Conservation (phyloP, 1,140 invertebrate genomes). For the Lamellibrachia luymesi region DNA sequence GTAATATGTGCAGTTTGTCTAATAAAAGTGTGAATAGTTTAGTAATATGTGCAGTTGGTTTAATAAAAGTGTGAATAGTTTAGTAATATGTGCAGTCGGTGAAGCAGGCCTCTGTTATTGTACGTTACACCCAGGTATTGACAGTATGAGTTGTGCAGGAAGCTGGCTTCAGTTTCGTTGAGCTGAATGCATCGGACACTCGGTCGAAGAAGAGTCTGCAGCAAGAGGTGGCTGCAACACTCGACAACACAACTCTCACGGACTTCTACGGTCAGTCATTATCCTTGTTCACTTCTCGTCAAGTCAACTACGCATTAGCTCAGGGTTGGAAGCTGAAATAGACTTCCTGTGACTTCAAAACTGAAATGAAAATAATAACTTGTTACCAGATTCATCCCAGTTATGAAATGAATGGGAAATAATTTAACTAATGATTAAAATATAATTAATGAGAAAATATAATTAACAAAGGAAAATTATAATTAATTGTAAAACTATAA, state of each 20-base stretch:
- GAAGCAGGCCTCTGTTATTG: background rate
- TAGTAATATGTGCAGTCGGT: background rate
- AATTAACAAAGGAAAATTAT: too few relatives aligned
- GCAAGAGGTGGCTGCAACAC: constrained; percentile 74
- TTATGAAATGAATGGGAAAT: too few relatives aligned
- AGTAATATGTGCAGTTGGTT: too few relatives aligned
- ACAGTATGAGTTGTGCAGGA: constrained; percentile 74
- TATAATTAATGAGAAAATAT: too few relatives aligned
- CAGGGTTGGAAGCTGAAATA: background rate
- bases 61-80: too few relatives aligned
- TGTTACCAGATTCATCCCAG: too few relatives aligned
- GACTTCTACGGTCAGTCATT: constrained; percentile 41
- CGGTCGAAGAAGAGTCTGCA: constrained; percentile 86
- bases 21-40: too few relatives aligned
- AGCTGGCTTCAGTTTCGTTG: constrained; percentile 84
- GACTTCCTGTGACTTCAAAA: too few relatives aligned
- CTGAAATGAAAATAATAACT: too few relatives aligned
- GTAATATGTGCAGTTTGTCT: too few relatives aligned
- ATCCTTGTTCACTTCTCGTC: background rate
- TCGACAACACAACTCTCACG: constrained; percentile 59
- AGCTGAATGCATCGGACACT: constrained; percentile 97
- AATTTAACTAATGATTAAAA: too few relatives aligned
- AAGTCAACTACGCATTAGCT: background rate
- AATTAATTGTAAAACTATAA: too few relatives aligned
- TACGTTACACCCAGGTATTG: constrained; percentile 41